Evolutionary conservation across 1,140 invertebrate species (phyloP).

Genomic region (Melanaphis sacchari): DNA sequence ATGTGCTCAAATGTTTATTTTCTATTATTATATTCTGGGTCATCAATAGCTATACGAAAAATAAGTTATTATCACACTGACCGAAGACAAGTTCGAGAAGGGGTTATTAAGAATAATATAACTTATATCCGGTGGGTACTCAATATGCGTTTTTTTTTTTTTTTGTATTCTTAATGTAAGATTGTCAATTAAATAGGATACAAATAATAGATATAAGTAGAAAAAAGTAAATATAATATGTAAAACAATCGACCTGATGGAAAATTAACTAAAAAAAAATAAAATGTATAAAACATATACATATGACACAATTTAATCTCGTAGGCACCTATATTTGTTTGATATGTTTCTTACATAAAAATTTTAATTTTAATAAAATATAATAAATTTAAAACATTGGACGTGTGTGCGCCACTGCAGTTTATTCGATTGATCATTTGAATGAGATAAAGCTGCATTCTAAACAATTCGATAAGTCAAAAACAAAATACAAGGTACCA

Average conservation of each 20-base stretch:
- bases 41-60: neutral
- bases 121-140: neutral
- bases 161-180: neutral
- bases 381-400: neutral
- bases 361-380: neutral
- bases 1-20: neutral
- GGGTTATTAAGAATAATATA: neutral
- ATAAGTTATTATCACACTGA: neutral
- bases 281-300: neutral
- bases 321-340: neutral
- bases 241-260: neutral
- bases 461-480: neutral
- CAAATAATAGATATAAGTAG: neutral
- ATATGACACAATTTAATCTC: neutral
- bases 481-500: neutral
- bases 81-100: neutral
- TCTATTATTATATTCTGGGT: neutral
- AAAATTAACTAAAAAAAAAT: neutral
- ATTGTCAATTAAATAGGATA: neutral
- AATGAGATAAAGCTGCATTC: neutral
- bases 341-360: neutral
- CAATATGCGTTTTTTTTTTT: neutral
- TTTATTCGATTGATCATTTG: neutral
- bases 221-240: neutral
- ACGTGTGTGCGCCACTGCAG: neutral